Evolutionary conservation across 2,797 vertebrate species (phyloP).

Genomic region (Bradypus variegatus): DNA sequence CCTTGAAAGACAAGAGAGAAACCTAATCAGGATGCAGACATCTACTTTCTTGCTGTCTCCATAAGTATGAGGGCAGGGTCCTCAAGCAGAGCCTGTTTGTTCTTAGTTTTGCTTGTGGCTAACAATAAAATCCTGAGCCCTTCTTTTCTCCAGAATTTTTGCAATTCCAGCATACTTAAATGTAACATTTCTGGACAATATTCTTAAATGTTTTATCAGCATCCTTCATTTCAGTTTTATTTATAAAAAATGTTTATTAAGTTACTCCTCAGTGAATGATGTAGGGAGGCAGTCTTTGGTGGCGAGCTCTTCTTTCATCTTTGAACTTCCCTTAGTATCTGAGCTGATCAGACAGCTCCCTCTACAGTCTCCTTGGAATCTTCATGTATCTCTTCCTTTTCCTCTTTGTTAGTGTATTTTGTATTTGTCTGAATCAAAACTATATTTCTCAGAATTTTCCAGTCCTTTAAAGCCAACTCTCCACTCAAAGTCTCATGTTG

Average conservation of each 20-base stretch:
- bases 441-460: background rate
- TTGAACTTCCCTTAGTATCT: background rate
- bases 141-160: background rate
- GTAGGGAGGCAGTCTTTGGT: background rate
- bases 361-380: slow-evolving; percentile 36
- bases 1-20: background rate
- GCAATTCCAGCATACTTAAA: background rate
- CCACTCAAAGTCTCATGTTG: slow-evolving; percentile 1
- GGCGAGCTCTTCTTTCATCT: background rate
- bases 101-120: background rate
- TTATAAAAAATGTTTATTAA: background rate
- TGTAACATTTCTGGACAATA: background rate
- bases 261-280: background rate
- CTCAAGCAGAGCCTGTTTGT: background rate
- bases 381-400: background rate
- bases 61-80: background rate
- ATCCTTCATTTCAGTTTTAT: slow-evolving; percentile 6
- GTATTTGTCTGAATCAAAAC: background rate
- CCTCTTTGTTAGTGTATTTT: background rate
- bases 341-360: slow-evolving; percentile 52
- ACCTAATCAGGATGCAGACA: background rate
- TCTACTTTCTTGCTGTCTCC: background rate
- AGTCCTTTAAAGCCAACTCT: slow-evolving; percentile 5
- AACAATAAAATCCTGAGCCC: background rate
- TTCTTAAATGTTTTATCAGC: background rate